Conservation (phyloP, 2,113 vertebrate species). For the Phylloscopus trochilus region DNA sequence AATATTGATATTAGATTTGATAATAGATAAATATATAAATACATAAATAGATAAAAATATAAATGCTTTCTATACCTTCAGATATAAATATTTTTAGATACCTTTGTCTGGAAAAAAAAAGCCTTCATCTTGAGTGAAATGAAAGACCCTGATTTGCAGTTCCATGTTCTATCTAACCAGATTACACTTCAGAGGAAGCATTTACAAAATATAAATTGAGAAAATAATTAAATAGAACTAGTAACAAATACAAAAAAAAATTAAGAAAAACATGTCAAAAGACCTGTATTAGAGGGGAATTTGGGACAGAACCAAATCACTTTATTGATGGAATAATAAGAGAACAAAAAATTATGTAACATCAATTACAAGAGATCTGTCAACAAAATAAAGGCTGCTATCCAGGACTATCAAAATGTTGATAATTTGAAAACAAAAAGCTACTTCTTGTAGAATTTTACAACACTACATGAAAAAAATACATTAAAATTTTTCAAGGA, state of each 20-base stretch:
- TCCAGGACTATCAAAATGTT: background rate
- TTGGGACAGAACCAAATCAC: background rate
- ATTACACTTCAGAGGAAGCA: background rate
- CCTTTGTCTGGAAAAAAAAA: background rate
- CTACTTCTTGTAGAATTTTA: background rate
- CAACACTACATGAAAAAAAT: background rate
- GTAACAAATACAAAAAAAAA: background rate
- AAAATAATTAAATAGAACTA: background rate
- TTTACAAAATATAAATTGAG: background rate
- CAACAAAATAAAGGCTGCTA: background rate
- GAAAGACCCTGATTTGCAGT: background rate
- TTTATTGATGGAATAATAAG: background rate
- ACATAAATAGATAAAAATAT: background rate
- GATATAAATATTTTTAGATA: background rate
- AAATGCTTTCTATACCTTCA: background rate
- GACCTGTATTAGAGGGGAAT: background rate
- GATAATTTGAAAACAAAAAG: background rate
- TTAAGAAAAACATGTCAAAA: background rate
- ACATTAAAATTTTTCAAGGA: background rate
- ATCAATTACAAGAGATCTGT: background rate
- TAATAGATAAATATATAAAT: background rate
- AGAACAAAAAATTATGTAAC: background rate
- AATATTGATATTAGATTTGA: background rate
- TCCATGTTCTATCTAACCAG: background rate
- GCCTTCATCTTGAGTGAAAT: background rate